Evolutionary conservation across 2,888 invertebrate species (phyloP).

Genomic region (Petrophora chlorosata): DNA sequence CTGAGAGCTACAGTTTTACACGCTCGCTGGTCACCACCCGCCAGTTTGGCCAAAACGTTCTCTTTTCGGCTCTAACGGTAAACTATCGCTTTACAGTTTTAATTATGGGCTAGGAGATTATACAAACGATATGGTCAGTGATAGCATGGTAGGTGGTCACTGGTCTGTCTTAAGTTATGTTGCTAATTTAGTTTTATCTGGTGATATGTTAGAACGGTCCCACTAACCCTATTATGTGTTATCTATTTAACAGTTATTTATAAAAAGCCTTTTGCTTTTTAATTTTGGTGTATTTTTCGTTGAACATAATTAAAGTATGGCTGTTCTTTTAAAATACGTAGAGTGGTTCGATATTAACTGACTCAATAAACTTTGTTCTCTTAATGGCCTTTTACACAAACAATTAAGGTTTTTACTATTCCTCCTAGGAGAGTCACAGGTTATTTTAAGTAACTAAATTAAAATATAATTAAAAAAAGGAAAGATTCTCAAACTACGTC

Average conservation of each 20-base stretch:
- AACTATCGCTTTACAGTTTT: constrained; percentile 51
- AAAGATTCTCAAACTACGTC: too few species aligned
- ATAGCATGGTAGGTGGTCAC: constrained; percentile 19
- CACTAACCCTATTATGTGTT: not conserved
- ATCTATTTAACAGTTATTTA: not conserved
- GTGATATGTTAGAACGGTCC: not conserved
- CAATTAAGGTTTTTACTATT: too few species aligned
- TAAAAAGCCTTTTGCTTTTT: not conserved
- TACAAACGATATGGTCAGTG: constrained; percentile 27
- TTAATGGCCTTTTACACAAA: too few species aligned
- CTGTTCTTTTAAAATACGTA: too few species aligned
- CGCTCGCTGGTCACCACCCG: constrained; percentile 47
- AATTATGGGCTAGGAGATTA: constrained; percentile 40
- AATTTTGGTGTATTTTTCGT: too few species aligned
- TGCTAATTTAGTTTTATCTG: constrained; percentile 3
- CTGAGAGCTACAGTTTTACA: constrained; percentile 48
- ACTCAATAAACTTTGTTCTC: too few species aligned
- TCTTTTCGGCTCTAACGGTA: constrained; percentile 64
- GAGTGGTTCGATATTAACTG: too few species aligned
- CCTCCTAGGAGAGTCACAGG: too few species aligned
- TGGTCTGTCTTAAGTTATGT: constrained; percentile 9
- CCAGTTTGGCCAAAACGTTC: constrained; percentile 56
- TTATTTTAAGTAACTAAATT: too few species aligned
- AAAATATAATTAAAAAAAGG: too few species aligned
- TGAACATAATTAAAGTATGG: too few species aligned